Base-by-base conservation (phyloP, 2,113 vertebrate genomes). In the Mustela lutreola region DNA sequence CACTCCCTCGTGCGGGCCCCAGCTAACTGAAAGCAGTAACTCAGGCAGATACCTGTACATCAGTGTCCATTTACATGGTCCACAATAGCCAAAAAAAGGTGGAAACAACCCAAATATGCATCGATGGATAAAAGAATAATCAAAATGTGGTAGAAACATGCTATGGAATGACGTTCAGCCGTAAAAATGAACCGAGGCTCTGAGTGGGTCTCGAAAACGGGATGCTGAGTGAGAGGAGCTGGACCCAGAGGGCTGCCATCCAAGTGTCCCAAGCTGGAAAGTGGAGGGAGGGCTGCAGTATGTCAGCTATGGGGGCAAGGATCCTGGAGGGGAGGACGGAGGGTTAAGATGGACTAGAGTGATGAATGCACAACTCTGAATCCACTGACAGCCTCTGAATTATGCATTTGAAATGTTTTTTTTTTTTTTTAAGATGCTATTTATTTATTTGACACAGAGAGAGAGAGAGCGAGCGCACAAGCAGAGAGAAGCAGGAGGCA, bases 11-110 rank as follows among this genome's bases (percentile, higher is more conserved):
- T 0, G 2, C 24, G 5, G 12, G 19, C 24, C 42, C 42, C 0
- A 75, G 75, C 7, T 11, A 26, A 18, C 4, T 3, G 58, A 36
- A 36, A 28, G 22, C 31, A 15, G 22, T 5, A 63, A 45, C 78
- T 82, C 78, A 7, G 19, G 16, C 53, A 26, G 7, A 19, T 7
- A 16, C 63, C 11, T 48, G 39, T 1, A 16, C 11, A 1, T 14
- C 3, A 5, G 1, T 6, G 22, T 36, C 63, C 12, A 28, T 10
- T 4, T n/a, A 14, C 15, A 24, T 12, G 5, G 16, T 19, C 8
- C 33, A 26, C 16, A 2, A 2, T 10, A 33, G 39, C 58, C 62
- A 21, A 12, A n/a, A 70, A n/a, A 33, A 62, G 6, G 39, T 33
- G 14, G 16, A 24, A 31, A 11, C 21, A 9, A 42, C 15, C 21